phyloP scores from a whole-genome alignment of 2,113 vertebrate species.

The Erinaceus europaeus region DNA sequence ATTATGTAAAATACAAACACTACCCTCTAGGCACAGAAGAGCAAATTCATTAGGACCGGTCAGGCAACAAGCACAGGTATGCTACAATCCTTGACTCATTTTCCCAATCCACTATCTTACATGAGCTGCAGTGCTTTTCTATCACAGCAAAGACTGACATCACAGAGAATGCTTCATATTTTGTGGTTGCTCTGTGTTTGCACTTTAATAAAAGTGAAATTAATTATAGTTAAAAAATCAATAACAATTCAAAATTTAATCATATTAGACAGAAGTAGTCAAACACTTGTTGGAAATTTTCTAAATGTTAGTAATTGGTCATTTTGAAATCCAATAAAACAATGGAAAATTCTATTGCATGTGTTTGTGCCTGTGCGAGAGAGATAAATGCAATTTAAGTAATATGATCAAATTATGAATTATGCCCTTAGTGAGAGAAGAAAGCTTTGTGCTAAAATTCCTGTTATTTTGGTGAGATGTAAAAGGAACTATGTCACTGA shows the following conservation, averaged over 20 bases:
- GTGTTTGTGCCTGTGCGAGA: background rate
- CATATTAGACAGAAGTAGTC: background rate
- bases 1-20: conserved; percentile 70
- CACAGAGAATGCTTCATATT: background rate
- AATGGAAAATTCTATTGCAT: background rate
- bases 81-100: conserved; percentile 48
- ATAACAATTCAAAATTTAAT: too few species aligned
- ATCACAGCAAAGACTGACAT: conserved; percentile 7
- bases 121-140: conserved; percentile 16
- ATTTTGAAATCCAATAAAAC: background rate
- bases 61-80: conserved; percentile 52
- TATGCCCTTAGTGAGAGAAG: background rate
- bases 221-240: too few species aligned
- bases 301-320: background rate
- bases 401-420: background rate
- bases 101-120: conserved; percentile 58
- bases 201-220: too few species aligned
- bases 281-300: background rate
- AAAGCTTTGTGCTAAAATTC: background rate
- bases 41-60: conserved; percentile 65
- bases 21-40: conserved; percentile 71
- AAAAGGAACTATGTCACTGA: background rate
- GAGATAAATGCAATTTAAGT: background rate
- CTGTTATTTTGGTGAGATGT: background rate
- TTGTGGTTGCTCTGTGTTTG: background rate